Evolutionary conservation across 2,888 invertebrate genomes (phyloP).

Genomic region (Steinernema scapterisci): DNA sequence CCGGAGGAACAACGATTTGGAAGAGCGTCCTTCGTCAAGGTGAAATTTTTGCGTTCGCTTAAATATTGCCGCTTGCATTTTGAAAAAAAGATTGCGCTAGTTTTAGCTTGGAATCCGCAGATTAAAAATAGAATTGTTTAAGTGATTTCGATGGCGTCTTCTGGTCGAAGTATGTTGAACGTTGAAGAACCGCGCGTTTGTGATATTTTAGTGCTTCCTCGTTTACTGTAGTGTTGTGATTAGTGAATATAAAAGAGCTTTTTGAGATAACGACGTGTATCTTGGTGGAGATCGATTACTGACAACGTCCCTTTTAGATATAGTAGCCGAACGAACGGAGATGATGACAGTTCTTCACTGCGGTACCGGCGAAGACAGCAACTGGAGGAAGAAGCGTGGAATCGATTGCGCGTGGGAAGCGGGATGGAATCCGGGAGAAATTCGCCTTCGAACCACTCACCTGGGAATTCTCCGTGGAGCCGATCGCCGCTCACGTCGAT

Average conservation of each 20-base stretch:
- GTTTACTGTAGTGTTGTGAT: background rate
- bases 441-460: conserved; percentile 37
- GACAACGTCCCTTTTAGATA: background rate
- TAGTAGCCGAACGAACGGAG: conserved; percentile 28
- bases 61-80: background rate
- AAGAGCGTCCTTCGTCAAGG: background rate
- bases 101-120: too few relatives aligned
- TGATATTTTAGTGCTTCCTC: background rate
- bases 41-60: background rate
- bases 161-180: too few relatives aligned
- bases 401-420: conserved; percentile 46
- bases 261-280: too few relatives aligned
- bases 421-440: conserved; percentile 40
- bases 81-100: too few relatives aligned
- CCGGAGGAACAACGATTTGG: conserved; percentile 9
- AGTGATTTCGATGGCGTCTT: too few relatives aligned
- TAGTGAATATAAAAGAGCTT: background rate
- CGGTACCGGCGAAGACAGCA: conserved; percentile 60
- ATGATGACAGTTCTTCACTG: conserved; percentile 39
- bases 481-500: conserved; percentile 31
- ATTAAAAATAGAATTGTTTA: too few relatives aligned
- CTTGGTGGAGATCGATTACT: too few relatives aligned
- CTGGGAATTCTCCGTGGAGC: conserved; percentile 40
- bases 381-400: conserved; percentile 63
- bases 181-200: too few relatives aligned